A percentile compares a stretch with the other conserved stretches of the same genome.
These are phyloP conservation scores for Nibea albiflora DNA, from an alignment of 2,113 vertebrate genomes.

Conservation along the genomic window DNA sequence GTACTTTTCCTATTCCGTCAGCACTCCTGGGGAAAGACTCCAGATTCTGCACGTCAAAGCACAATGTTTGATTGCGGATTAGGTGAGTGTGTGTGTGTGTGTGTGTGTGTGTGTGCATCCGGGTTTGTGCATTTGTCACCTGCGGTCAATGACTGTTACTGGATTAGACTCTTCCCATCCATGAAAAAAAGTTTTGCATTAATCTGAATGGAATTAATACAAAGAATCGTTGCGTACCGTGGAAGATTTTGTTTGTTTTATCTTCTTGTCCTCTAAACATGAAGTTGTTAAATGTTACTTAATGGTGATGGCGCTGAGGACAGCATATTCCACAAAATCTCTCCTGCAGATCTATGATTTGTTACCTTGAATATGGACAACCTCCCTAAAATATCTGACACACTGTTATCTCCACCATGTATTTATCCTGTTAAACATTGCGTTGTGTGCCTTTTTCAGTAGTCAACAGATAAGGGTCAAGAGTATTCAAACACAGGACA, in stretches of 20 bases:
- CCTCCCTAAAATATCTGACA: no score
- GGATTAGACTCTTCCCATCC: neutral
- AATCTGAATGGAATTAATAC: neutral
- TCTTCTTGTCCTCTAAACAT: neutral
- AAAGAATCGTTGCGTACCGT: neutral
- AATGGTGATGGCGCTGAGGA: neutral
- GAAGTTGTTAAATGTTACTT: neutral
- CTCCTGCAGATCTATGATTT: neutral
- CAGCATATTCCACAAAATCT: neutral
- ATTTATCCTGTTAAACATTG: neutral
- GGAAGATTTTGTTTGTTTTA: neutral
- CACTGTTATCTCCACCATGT: neutral
- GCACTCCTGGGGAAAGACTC: conserved; percentile 36
- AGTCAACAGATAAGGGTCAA: conserved; percentile 7
- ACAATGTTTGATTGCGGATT: conserved; percentile 31
- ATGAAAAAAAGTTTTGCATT: neutral
- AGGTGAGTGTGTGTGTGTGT: neutral
- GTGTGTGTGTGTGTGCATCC: neutral
- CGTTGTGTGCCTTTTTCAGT: neutral
- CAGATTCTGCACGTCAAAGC: conserved; percentile 25
- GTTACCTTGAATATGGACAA: neutral
- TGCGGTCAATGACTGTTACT: conserved; percentile 9
- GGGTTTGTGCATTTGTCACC: conserved; percentile 7
- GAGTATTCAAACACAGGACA: conserved; percentile 15
- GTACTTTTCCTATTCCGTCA: conserved; percentile 52